Base-by-base conservation (phyloP, 2,888 invertebrate genomes). In the Teinopalpus imperialis region DNA sequence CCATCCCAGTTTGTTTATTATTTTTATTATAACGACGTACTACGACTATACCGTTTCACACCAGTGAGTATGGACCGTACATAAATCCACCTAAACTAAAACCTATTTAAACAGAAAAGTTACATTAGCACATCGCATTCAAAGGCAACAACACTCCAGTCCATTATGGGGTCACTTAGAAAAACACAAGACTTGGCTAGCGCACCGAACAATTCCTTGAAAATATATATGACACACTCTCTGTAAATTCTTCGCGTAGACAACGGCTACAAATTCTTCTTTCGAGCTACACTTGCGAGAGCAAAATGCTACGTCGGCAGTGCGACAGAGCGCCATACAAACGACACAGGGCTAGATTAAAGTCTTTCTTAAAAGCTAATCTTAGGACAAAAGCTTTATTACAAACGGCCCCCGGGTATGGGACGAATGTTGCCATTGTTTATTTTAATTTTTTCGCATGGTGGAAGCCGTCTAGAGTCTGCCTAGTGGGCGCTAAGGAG, bases 341-440 rank as follows among this genome's bases (percentile, higher is more conserved):
- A 61, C 61, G 72, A 66, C 70, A 71, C 61, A 63, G 59, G 57
- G 63, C 55, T 56, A 59, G 63, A 59, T 63, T 68, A 62, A 69
- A 71, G 71, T 70, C 72, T 81, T 83, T 81, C 82, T 86, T 85
- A 79, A 80, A 73, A 81, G 81, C 85, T 86, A 87, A 86, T 87
- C 86, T 87, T 79, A 86, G 79, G 75, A 87, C 87, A 87, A 87
- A 86, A 78, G 86, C 72, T 71, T 82, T 82, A 83, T 82, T 83
- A 76, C 73, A 58, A 61, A 55, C 57, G 57, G 76, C 85, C 80
- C 60, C 61, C 59, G 76, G 83, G 79, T 82, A 72, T 86, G 74
- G 86, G 83, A 71, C 83, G 83, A 70, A 64, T 71, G 75, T 72
- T 65, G 66, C 70, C 67, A 73, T 86, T 86, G 86, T 86, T 85